Evolutionary conservation across 2,888 invertebrate genomes (phyloP).

Genomic region (Rhabditoides inermis): DNA sequence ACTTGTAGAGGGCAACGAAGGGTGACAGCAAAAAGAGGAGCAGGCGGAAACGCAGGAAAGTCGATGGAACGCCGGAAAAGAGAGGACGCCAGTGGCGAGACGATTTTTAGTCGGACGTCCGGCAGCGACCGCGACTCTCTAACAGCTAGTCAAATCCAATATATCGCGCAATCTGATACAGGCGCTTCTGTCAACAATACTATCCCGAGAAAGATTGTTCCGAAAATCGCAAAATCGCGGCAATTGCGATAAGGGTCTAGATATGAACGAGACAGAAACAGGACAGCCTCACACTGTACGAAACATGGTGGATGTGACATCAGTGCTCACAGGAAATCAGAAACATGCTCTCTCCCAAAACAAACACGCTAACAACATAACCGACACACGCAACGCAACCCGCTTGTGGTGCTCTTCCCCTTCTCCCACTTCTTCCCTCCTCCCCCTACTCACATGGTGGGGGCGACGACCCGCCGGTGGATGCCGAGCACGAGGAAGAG

Average conservation of each 20-base stretch:
- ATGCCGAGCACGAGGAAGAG: conserved; percentile 78
- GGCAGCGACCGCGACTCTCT: no score
- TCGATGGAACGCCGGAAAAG: neutral
- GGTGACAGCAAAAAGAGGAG: neutral
- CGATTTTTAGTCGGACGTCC: neutral
- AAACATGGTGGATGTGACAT: neutral
- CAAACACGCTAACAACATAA: no score
- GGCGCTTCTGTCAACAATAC: no score
- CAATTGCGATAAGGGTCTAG: neutral
- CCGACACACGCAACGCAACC: no score
- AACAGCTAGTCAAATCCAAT: no score
- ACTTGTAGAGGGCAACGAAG: neutral
- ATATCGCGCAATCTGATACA: no score
- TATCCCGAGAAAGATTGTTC: no score
- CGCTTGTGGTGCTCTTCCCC: no score
- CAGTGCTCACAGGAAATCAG: neutral
- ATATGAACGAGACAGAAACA: neutral
- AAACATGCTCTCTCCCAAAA: neutral
- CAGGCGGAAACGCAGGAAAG: neutral
- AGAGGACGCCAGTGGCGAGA: no score
- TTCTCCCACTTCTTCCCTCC: no score
- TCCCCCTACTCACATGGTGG: conserved; percentile 72
- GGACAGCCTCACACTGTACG: neutral
- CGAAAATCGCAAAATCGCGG: neutral
- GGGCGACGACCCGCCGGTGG: conserved; percentile 89